Evolutionary conservation across 2,113 vertebrate genomes (phyloP).

Genomic region (Oncorhynchus keta): DNA sequence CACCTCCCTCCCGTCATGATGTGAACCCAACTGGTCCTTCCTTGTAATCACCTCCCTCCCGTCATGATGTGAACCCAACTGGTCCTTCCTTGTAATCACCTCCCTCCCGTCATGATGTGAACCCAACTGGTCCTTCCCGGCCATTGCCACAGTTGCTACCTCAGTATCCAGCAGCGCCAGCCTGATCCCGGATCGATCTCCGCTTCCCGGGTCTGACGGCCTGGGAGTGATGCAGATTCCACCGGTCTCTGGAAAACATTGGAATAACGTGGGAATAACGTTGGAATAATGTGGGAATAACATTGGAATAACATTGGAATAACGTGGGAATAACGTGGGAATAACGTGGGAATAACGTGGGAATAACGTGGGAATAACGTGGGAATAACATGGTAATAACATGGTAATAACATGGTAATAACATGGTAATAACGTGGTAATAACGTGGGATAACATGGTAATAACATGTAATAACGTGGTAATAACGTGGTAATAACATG

Average conservation of each 20-base stretch:
- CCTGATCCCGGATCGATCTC: slow-evolving; percentile 59
- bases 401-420: too few species aligned
- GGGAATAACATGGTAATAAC: too few species aligned
- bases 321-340: too few species aligned
- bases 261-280: background rate
- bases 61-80: slow-evolving; percentile 10
- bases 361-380: too few species aligned
- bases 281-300: background rate
- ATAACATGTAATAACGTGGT: too few species aligned
- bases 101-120: slow-evolving; percentile 21
- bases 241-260: slow-evolving; percentile 78
- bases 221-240: slow-evolving; percentile 79
- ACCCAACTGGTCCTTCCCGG: slow-evolving; percentile 39
- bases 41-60: too few species aligned
- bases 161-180: slow-evolving; percentile 76
- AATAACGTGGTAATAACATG: too few species aligned
- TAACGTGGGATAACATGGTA: background rate
- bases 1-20: background rate
- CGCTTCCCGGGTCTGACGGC: slow-evolving; percentile 79
- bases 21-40: slow-evolving; percentile 16
- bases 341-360: too few species aligned
- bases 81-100: slow-evolving; percentile 58
- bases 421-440: too few species aligned
- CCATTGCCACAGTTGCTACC: slow-evolving; percentile 69
- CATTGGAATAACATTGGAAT: background rate